Evolutionary conservation across 2,888 invertebrate genomes (phyloP), one percentile per base, ranked within the genome.

Genomic region (Emesis russula): DNA sequence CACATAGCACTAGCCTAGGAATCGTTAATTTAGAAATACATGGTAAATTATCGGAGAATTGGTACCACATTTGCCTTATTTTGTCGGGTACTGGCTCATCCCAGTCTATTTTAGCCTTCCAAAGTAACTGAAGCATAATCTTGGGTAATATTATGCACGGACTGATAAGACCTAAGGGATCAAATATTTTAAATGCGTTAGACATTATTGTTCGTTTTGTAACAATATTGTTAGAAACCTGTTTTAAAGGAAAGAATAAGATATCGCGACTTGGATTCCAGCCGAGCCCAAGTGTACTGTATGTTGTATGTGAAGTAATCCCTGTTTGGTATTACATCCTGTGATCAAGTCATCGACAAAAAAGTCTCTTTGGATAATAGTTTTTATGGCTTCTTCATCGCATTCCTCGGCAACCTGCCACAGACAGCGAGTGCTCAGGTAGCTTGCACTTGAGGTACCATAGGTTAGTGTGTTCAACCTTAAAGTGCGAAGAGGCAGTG

Each of bases 211-310:
- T 81, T 44, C 91, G 53, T 83, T 93, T 92, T 3, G 90, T 92
- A 31, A 92, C 81, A 33, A 44, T 58, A 13, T 86, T 41, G n/a
- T 75, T 44, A 33, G 53, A n/a, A 15, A 68, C 48, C 11, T 31
- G 5, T 11, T 84, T 89, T 15, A 89, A 70, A 18, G 93, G 86
- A 83, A 93, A 89, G 82, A 91, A 66, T 25, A 92, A n/a, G 1
- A 58, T 83, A 36, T 93, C 93, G n/a, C 2, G 82, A 7, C 33
- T 66, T 0, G 93, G 94, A 48, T 81, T 79, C 93, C 93, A 94
- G 15, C 93, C 92, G 5, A 95, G 77, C 3, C 92, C 95, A 1
- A 95, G 91, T 6, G 93, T 92, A 53, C 79, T 92, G 2, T 89
- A 41, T 2, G 85, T 85, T 85, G 85, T 71, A 89, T 88, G 31